Conservation (phyloP, 1,140 invertebrate species). For the Lepidotrigona ventralis region DNA sequence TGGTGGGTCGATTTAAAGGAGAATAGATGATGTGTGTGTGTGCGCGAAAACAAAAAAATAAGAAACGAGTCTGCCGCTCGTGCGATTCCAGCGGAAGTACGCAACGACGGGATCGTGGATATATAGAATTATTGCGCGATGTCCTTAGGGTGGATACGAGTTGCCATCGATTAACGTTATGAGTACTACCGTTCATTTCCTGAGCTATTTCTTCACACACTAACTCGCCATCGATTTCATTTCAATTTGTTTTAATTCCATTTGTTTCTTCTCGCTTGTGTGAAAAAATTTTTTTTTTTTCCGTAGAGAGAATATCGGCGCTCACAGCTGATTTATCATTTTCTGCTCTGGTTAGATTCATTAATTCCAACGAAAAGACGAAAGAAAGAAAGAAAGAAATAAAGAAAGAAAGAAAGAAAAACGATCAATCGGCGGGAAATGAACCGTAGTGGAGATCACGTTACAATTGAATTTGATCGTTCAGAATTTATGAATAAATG, state of each 20-base stretch:
- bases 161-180: constrained; percentile 73
- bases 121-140: constrained; percentile 60
- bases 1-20: neutral
- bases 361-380: neutral
- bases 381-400: constrained; percentile 3
- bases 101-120: constrained; percentile 53
- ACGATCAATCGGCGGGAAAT: constrained; percentile 63
- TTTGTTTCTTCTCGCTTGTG: constrained; percentile 29
- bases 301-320: neutral
- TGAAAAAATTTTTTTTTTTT: neutral
- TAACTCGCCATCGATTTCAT: neutral
- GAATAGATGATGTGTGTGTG: constrained; percentile 42
- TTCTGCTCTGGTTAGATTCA: constrained; percentile 21
- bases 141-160: constrained; percentile 67
- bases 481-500: constrained; percentile 80
- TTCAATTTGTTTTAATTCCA: constrained; percentile 8
- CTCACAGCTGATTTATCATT: constrained; percentile 8
- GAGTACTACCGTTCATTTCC: constrained; percentile 73
- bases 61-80: constrained; percentile 57
- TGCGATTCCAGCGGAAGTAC: constrained; percentile 55
- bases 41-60: neutral
- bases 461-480: constrained; percentile 81
- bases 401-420: constrained; percentile 13
- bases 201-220: constrained; percentile 12
- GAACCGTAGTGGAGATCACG: constrained; percentile 74